phyloP scores from a whole-genome alignment of 2,888 invertebrate genomes.

The Drosophila putrida region DNA sequence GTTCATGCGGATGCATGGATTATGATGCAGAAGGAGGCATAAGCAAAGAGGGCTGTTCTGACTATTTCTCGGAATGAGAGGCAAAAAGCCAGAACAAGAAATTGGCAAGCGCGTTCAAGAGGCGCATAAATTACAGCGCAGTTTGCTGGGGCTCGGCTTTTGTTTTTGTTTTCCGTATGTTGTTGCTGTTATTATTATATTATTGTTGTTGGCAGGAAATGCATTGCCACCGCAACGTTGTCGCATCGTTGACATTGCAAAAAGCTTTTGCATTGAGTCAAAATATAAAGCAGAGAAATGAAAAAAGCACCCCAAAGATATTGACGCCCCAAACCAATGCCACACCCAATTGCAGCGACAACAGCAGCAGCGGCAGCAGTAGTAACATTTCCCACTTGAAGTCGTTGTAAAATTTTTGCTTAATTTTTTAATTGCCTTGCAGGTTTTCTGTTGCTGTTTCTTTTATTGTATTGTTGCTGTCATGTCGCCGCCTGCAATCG shows the following conservation, averaged over 20 bases:
- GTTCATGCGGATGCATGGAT: constrained; percentile 55
- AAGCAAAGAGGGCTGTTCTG: constrained; percentile 10
- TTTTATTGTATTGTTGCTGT: constrained; percentile 25
- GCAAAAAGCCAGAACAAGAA: constrained; percentile 58
- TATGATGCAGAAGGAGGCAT: constrained; percentile 18
- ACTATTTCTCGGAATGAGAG: constrained; percentile 60
- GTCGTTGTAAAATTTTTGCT: constrained; percentile 48
- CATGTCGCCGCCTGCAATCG: constrained; percentile 38
- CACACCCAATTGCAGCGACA: constrained; percentile 54
- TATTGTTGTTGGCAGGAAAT: constrained; percentile 63
- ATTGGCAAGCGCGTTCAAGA: constrained; percentile 77
- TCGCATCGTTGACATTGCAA: constrained; percentile 69
- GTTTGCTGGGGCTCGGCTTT: constrained; percentile 34
- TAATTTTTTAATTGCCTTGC: constrained; percentile 73
- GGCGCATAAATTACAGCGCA: constrained; percentile 73
- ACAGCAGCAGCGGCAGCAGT: constrained; percentile 19
- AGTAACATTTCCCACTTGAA: constrained; percentile 29
- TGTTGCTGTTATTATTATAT: constrained; percentile 9
- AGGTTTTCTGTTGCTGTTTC: constrained; percentile 25
- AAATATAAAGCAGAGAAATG: constrained; percentile 1
- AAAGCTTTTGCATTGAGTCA: constrained; percentile 36
- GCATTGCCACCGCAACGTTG: constrained; percentile 51
- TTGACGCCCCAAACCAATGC: constrained; percentile 20
- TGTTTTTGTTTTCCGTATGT: constrained; percentile 16
- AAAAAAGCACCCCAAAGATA: constrained; percentile 20